Evolutionary conservation across 2,113 vertebrate species (phyloP).

Genomic region (Diadophis punctatus): DNA sequence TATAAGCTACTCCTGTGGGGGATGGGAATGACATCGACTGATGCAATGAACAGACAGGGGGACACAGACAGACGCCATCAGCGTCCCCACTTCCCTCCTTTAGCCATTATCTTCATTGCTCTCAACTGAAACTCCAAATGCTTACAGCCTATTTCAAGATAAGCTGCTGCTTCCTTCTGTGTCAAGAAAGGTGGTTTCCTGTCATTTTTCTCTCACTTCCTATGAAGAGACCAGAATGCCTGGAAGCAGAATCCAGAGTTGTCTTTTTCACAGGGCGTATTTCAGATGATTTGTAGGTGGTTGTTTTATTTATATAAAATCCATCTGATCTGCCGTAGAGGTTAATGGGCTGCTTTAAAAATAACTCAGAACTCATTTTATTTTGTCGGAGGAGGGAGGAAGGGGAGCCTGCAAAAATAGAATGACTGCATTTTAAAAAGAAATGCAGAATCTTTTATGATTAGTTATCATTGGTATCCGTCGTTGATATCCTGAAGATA

Average conservation of each 20-base stretch:
- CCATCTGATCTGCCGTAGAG: conserved; percentile 30
- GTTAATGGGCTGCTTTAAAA: background rate
- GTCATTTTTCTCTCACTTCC: conserved; percentile 64
- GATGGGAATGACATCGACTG: background rate
- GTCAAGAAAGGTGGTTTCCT: conserved; percentile 51
- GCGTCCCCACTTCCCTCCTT: background rate
- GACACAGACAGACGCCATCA: background rate
- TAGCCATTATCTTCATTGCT: background rate
- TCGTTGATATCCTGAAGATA: background rate
- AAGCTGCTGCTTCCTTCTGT: conserved; percentile 33
- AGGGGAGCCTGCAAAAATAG: background rate
- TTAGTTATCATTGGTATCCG: background rate
- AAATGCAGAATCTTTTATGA: background rate
- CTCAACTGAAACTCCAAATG: conserved; percentile 41
- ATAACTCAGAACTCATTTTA: background rate
- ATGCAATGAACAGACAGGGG: background rate
- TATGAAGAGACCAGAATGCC: conserved; percentile 54
- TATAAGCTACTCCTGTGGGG: background rate
- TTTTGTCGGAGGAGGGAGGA: too few relatives aligned
- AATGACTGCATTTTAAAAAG: too few relatives aligned
- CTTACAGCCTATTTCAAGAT: conserved; percentile 10
- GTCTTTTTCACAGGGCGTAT: conserved; percentile 34
- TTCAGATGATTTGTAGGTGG: conserved; percentile 45
- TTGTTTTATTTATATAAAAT: conserved; percentile 44
- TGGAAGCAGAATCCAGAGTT: conserved; percentile 50